These are phyloP conservation scores for Eptatretus atami DNA, from an alignment of 2,797 vertebrate genomes.

Conservation along the genomic window DNA sequence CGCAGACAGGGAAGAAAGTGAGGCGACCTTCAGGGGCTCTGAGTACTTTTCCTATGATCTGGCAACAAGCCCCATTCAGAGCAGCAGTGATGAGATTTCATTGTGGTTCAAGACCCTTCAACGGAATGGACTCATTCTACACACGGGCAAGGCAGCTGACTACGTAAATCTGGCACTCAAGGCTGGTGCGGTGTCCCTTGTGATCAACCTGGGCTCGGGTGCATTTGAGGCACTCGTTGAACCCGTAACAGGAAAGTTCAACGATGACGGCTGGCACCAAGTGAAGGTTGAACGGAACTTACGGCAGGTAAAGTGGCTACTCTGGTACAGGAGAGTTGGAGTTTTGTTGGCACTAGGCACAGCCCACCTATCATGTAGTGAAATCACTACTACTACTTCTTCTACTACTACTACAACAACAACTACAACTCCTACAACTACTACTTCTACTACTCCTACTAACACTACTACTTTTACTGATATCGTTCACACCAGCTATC, in stretches of 20 bases:
- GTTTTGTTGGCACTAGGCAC: no score
- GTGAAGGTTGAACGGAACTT: slow-evolving; percentile 98
- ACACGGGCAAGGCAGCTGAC: slow-evolving; percentile 86
- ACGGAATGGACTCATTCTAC: slow-evolving; percentile 73
- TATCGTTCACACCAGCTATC: no score
- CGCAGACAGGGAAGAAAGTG: slow-evolving; percentile 62
- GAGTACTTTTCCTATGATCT: slow-evolving; percentile 95
- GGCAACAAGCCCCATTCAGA: slow-evolving; percentile 92
- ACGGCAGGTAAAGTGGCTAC: slow-evolving; percentile 55
- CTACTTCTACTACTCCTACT: no score
- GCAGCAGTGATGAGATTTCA: slow-evolving; percentile 93
- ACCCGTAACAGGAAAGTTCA: slow-evolving; percentile 92
- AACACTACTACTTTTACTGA: no score
- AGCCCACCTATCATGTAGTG: no score
- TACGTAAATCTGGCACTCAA: slow-evolving; percentile 94
- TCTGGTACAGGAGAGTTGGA: no score
- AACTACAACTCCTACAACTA: no score
- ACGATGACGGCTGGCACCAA: slow-evolving; percentile 89
- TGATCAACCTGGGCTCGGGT: slow-evolving; percentile 92
- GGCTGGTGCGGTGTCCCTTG: slow-evolving; percentile 66
- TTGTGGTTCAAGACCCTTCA: slow-evolving; percentile 95
- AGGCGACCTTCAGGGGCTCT: slow-evolving; percentile 76
- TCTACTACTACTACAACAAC: no score
- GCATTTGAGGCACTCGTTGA: slow-evolving; percentile 95
- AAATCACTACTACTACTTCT: no score